A percentile compares a stretch with the other conserved stretches of the same genome.
These are phyloP conservation scores for Glyptemys insculpta DNA, from an alignment of 2,797 vertebrate species.

Conservation along the genomic window DNA sequence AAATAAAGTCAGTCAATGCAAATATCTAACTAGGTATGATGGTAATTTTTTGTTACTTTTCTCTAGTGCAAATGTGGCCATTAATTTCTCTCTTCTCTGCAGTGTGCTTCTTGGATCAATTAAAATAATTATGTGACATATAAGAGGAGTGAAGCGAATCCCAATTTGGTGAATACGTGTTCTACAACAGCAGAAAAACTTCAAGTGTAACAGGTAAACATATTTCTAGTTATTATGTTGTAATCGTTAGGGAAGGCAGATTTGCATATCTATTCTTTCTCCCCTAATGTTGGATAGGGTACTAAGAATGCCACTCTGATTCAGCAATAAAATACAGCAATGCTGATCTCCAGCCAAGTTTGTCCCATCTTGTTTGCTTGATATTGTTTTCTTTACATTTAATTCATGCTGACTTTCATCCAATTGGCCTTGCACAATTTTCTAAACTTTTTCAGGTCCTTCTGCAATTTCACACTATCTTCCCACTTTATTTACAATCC, in stretches of 20 bases:
- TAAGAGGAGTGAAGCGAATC: background rate
- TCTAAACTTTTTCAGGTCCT: background rate
- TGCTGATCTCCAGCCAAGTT: background rate
- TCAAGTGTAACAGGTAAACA: background rate
- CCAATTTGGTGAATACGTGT: accelerated
- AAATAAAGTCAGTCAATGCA: background rate
- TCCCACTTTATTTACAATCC: background rate
- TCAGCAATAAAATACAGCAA: background rate
- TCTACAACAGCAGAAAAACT: background rate
- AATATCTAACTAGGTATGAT: background rate
- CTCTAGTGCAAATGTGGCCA: background rate
- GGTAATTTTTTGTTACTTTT: background rate
- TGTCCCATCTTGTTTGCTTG: background rate
- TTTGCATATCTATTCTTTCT: background rate
- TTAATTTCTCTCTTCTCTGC: background rate
- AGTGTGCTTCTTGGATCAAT: background rate
- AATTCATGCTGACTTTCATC: background rate
- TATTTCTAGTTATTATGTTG: background rate
- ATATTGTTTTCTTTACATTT: background rate
- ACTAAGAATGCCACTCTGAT: background rate
- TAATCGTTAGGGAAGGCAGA: background rate
- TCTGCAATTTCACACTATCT: background rate
- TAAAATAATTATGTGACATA: background rate
- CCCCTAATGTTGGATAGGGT: background rate
- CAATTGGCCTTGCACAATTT: background rate